Base-by-base conservation (phyloP, 2,797 vertebrate genomes). In the Bradypodion pumilum region DNA sequence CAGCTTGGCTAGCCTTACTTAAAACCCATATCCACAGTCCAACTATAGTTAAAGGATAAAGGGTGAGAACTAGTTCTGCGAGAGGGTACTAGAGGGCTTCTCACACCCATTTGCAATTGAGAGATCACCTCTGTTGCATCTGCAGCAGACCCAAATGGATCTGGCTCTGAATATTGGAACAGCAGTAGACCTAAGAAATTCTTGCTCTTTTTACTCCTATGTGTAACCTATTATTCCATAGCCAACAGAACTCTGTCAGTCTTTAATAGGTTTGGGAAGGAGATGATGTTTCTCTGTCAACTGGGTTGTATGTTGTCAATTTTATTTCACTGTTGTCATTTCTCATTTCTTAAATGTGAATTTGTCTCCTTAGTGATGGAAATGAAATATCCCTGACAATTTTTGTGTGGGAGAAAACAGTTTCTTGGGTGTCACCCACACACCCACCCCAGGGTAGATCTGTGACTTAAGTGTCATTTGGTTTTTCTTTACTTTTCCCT, bases 151-250 rank as follows among this genome's bases (percentile, higher is more conserved):
- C 65, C 86, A 74, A 42, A 56, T 76, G 21, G 59, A 6, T 70
- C 60, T 78, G 9, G 16, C 29, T 79, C 89, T 86, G 74, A 56
- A 85, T 78, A 37, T 52, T 5, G 81, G 60, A 84, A 44, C 62
- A 76, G 21, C 75, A 89, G 75, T 80, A 60, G 81, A 86, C 42
- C 49, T 73, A 0, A 0, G 65, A 0, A 0, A 46, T 85, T 85
- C 65, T 86, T 27, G 21, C 69, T 69, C 15, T 27, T 69, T 68
- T 77, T 81, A 40, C 85, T 85, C 65, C 19, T 88, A 66, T 78
- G 27, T 66, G 1, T 69, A 88, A 10, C 62, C 65, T 56, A 56
- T 74, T 60, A 16, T 74, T 32, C 32, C n/a, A 4, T 27, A 37
- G 23, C 49, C 27, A 73, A 60, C 44, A 32, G n/a, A 60, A 46